phyloP scores from a whole-genome alignment of 23 tunicate genomes.

The Halocynthia roretzi region DNA sequence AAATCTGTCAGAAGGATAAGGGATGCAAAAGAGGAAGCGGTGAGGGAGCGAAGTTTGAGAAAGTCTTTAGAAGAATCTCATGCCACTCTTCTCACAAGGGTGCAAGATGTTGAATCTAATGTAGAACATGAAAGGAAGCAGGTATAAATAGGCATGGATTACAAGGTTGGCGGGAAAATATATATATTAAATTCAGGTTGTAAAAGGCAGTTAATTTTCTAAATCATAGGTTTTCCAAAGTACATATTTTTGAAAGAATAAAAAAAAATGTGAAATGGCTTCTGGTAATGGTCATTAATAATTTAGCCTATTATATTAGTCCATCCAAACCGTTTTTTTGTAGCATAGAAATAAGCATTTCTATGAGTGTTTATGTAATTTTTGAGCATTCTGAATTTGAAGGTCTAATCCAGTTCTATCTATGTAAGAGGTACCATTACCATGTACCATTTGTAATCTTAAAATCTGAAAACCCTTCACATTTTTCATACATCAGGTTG shows the following conservation, averaged over 20 bases:
- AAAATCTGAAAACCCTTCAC: neutral
- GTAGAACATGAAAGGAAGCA: conserved; percentile 46
- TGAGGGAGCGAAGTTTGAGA: conserved; percentile 51
- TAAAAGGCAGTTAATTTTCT: too few relatives aligned
- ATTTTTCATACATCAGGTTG: conserved; percentile 23
- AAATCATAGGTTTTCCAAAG: neutral
- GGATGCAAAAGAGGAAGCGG: conserved; percentile 55
- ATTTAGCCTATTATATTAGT: too few relatives aligned
- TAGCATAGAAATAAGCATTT: neutral
- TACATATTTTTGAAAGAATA: too few relatives aligned
- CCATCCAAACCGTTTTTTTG: neutral
- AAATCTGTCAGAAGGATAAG: conserved; percentile 53
- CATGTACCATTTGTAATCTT: too few relatives aligned
- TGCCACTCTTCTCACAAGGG: conserved; percentile 49
- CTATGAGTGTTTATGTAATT: neutral
- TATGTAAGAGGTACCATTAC: too few relatives aligned
- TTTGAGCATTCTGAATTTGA: neutral
- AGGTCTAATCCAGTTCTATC: too few relatives aligned
- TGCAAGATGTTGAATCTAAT: conserved; percentile 68
- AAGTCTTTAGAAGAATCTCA: conserved; percentile 70
- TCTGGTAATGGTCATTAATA: too few relatives aligned
- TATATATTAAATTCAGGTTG: too few relatives aligned
- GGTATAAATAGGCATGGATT: conserved; percentile 13
- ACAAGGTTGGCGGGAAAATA: neutral
- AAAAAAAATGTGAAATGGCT: too few relatives aligned